Base-by-base conservation (phyloP, 2,113 vertebrate genomes). In the Daboia siamensis region DNA sequence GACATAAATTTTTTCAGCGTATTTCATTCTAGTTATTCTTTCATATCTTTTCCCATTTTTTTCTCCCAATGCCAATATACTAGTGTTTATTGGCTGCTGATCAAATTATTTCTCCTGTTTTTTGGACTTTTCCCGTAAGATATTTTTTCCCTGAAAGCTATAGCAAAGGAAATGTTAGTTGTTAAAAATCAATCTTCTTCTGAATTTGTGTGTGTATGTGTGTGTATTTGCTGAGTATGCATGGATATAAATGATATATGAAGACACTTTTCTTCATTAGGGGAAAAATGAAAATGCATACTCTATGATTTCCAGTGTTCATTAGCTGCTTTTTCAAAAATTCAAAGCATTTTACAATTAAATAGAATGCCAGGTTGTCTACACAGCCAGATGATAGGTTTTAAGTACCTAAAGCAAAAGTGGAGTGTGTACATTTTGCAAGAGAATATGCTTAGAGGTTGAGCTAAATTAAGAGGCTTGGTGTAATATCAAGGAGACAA, bases 401-500 rank as follows among this genome's bases (percentile, higher is more conserved):
- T 64, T 64, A 29, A 21, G 15, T 48, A 89, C 24, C 5, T 48
- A 64, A 15, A 15, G 33, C 15, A 39, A 69, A 69, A 21, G n/a
- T n/a, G 24, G 20, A 29, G 46, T 29, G 3, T n/a, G 29, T n/a
- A 64, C 1, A n/a, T 33, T 51, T 69, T 29, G 3, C 20, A 64
- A 29, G 46, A 17, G 2, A 33, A 54, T 87, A 54, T 15, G 56
- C 20, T 51, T 5, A 13, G 48, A 51, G 7, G 10, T 4, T 80
- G 86, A 13, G 7, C 0, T 20, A 12, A 93, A 46, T 54, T 39
- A 54, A 17, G 85, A 93, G 51, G 46, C 54, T 4, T 59, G 74
- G 44, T 84, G 69, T 44, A 0, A 61, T 0, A 0, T 0, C 8
- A 6, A 89, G 54, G 44, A 44, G 11, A 26, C 90, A 39, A 86